Evolutionary conservation across 2,797 vertebrate species (phyloP), one percentile per base, ranked within the genome.

Genomic region (Manis crassicaudata): DNA sequence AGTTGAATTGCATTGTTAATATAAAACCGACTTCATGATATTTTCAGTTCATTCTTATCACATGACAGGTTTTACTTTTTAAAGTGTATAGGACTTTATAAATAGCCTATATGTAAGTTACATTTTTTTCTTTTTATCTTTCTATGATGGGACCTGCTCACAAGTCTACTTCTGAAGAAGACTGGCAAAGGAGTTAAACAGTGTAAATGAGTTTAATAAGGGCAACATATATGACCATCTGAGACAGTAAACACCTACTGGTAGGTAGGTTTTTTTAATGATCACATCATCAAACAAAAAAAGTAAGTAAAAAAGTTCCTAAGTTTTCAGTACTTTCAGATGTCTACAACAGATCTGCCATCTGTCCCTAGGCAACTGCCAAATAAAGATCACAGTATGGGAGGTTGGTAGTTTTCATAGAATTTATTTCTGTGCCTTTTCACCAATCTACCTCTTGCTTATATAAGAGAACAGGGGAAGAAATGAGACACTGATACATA

Each of bases 141-240:
- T 20, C 56, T 73, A 32, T n/a, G 2, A 35, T 23, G 9, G 35
- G 68, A 70, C 52, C 70, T 79, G 81, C 40, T 92, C 79, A 77
- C 25, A 43, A 43, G 52, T 80, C 70, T 16, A 73, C 52, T 81
- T 88, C 32, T 67, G 58, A 27, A 88, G 87, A 93, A 88, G 93
- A 94, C 0, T 72, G 25, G 46, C 35, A 35, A 35, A 91, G 29
- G 54, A 88, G 32, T 43, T 94, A 67, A 84, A 50, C 0, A 20
- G 32, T 67, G 9, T 68, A 88, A n/a, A 25, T 43, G 25, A 91
- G 87, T 68, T 95, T 67, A 90, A 87, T 35, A 94, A 77, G 50
- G 16, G 35, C 60, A 95, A 90, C 80, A 76, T 76, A 85, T 37
- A 82, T 2, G 46, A 76, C 46, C 83, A 27, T 29, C 32, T n/a